A percentile compares a stretch with the other conserved stretches of the same genome.
Conservation (phyloP, 1,140 invertebrate genomes). For the Oncopeltus fasciatus region DNA sequence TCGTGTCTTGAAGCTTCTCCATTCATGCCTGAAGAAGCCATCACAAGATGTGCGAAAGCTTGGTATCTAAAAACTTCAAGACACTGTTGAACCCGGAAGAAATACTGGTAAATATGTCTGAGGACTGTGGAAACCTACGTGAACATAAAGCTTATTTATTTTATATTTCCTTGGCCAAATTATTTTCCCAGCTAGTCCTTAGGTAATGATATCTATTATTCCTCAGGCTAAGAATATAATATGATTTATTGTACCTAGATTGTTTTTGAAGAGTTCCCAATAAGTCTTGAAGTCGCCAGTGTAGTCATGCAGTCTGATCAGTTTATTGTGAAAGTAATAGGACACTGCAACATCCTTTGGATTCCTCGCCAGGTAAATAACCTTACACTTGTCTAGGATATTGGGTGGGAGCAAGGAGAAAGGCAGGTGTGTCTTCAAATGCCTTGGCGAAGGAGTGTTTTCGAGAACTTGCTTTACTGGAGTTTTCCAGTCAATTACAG, state of each 20-base stretch:
- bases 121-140: no score
- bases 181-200: no score
- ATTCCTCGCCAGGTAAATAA: constrained; percentile 65
- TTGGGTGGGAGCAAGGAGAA: constrained; percentile 51
- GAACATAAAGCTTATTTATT: no score
- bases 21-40: no score
- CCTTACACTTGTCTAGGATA: constrained; percentile 28
- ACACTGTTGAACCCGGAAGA: no score
- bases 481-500: constrained; percentile 1
- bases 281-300: constrained; percentile 55
- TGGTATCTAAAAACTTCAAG: no score
- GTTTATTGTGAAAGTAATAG: constrained; percentile 61
- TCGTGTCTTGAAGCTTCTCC: no score
- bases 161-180: no score
- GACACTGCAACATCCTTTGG: constrained; percentile 76
- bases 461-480: constrained; percentile 23
- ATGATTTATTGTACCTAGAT: constrained; percentile 45
- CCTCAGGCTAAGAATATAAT: no score
- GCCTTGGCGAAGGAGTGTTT: constrained; percentile 35
- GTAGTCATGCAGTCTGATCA: constrained; percentile 56
- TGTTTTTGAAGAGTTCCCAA: constrained; percentile 58
- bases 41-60: no score
- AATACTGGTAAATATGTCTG: no score
- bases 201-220: no score
- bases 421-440: constrained; percentile 47